These are phyloP conservation scores for Chitala chitala DNA, from an alignment of 2,113 vertebrate species.

Conservation along the genomic window DNA sequence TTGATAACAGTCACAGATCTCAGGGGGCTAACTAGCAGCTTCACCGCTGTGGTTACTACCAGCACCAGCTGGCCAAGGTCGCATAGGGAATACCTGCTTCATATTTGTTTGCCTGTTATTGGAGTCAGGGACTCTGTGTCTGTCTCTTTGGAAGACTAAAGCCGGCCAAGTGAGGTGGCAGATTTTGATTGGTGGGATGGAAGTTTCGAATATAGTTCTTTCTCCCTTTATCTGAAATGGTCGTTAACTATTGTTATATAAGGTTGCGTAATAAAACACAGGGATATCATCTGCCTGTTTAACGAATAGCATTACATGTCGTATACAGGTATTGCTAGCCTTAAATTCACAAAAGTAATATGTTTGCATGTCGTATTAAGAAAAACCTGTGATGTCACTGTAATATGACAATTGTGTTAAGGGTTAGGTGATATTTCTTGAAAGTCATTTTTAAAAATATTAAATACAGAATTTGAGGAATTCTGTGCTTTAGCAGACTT, in stretches of 20 bases:
- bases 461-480: background rate
- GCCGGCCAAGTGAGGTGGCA: background rate
- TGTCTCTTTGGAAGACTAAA: background rate
- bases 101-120: background rate
- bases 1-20: background rate
- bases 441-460: background rate
- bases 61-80: background rate
- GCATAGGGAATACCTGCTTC: background rate
- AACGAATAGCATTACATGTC: background rate
- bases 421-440: background rate
- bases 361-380: too few species aligned
- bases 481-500: background rate
- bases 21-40: background rate
- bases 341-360: background rate
- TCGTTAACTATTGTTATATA: constrained; percentile 11
- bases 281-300: too few species aligned
- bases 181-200: constrained; percentile 7
- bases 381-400: background rate
- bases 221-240: background rate
- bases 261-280: constrained; percentile 4
- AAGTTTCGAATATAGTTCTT: background rate
- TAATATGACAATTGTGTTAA: background rate
- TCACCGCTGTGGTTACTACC: background rate
- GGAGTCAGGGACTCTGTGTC: background rate
- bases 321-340: background rate